Evolutionary conservation across 1,140 invertebrate genomes (phyloP), one percentile per base, ranked within the genome.

Genomic region (Ceratina japonica): DNA sequence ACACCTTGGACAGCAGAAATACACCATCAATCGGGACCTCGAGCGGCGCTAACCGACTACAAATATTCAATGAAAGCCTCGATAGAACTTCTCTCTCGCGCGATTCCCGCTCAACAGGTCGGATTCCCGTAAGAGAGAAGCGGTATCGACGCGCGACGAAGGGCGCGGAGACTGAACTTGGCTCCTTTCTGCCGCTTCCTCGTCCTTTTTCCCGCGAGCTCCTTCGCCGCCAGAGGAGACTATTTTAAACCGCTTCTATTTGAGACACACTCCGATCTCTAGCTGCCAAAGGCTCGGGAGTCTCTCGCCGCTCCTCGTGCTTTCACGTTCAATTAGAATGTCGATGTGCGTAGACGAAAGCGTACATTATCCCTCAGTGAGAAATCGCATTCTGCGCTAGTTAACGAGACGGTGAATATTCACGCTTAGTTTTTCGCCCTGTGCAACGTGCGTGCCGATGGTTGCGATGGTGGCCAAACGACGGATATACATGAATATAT

Each of bases 171-270:
- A 81, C 37, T 79, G 80, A 85, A 81, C 78, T 81, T 85, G 80
- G 80, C 66, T 79, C 85, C 72, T 64, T 58, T 15, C 51, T 73
- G 20, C 20, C 49, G 58, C 54, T 51, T 44, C 59, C 63, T 63
- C 61, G 51, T 61, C 15, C 44, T 27, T 54, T 44, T 59, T 31
- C 49, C 61, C 63, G 22, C 27, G 69, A 66, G 59, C 20, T 44
- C 37, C 37, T 44, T 44, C 37, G 37, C 37, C 37, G 22, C 22
- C 69, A n/a, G 65, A 76, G 81, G 18, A 10, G 4, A 52, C 86
- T 91, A 91, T 91, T 90, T 91, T 85, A 79, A 86, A 79, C 78
- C 73, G 64, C 37, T 63, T 86, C 88, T 91, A 90, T 90, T 90
- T 86, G 44, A 83, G 75, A 79, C 80, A n/a, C n/a, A 20, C 76